These are phyloP conservation scores for Eupsilia transversa DNA, from an alignment of 2,888 invertebrate genomes.

Conservation along the genomic window DNA sequence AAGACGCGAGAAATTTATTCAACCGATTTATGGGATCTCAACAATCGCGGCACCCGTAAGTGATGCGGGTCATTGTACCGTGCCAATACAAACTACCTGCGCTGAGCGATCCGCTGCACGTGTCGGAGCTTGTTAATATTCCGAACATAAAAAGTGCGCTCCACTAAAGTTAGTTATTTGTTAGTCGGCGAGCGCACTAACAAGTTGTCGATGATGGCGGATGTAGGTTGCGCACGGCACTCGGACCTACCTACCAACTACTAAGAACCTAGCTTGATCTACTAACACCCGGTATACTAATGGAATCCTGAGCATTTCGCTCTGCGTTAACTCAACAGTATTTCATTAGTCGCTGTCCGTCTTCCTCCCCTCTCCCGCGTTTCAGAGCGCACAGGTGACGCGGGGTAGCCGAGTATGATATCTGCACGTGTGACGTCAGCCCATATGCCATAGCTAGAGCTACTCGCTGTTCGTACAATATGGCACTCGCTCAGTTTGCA, in stretches of 20 bases:
- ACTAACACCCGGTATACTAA: background rate
- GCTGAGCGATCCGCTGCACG: conserved; percentile 2
- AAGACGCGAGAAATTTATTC: conserved; percentile 17
- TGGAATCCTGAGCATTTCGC: too few species aligned
- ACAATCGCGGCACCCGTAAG: conserved; percentile 1
- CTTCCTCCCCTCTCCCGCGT: background rate
- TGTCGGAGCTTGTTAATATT: conserved; percentile 23
- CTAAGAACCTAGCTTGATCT: background rate
- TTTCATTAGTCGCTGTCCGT: background rate
- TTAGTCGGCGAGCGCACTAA: conserved; percentile 9
- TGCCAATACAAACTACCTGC: conserved; percentile 17
- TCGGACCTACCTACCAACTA: background rate
- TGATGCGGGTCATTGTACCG: conserved; percentile 43
- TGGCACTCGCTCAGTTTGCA: background rate
- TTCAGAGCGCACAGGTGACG: background rate
- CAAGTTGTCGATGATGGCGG: background rate
- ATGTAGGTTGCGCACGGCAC: too few species aligned
- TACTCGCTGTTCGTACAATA: background rate
- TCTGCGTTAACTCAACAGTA: background rate
- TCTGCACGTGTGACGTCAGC: conserved; percentile 3
- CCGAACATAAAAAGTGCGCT: conserved; percentile 26
- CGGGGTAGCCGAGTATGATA: background rate
- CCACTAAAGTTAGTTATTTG: conserved; percentile 17
- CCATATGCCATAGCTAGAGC: background rate
- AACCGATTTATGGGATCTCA: conserved; percentile 21